These are phyloP conservation scores for Epinephelus cyanopodus DNA, from an alignment of 2,113 vertebrate species.

Conservation along the genomic window DNA sequence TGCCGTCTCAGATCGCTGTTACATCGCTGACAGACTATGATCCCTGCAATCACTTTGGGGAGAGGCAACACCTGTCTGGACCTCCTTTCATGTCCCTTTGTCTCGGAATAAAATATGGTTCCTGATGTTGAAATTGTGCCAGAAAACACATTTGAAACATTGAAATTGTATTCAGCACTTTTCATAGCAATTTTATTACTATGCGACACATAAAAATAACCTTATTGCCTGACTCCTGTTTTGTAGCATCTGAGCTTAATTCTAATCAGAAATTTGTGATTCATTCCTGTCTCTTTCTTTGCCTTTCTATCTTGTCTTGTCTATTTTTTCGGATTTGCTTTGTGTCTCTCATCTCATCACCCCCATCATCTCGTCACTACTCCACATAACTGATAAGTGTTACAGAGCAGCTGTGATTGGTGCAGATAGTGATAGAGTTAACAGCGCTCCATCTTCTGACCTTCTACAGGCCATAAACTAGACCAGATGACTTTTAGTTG, in stretches of 20 bases:
- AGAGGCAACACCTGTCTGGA: not conserved
- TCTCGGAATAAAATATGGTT: not conserved
- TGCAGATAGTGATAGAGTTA: slow-evolving; percentile 27
- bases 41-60: not conserved
- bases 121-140: not conserved
- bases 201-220: not conserved
- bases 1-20: slow-evolving; percentile 10
- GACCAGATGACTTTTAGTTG: slow-evolving; percentile 57
- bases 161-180: not conserved
- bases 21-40: slow-evolving; percentile 29
- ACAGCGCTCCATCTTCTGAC: slow-evolving; percentile 37
- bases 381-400: slow-evolving; percentile 22
- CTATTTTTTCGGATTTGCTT: not conserved
- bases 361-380: slow-evolving; percentile 26
- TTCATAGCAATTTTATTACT: not conserved
- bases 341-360: not conserved
- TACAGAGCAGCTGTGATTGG: slow-evolving; percentile 34
- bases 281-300: not conserved
- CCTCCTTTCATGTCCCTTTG: slow-evolving; percentile 4
- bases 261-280: slow-evolving; percentile 1
- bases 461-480: slow-evolving; percentile 41
- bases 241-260: slow-evolving; percentile 12
- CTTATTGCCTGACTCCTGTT: not conserved
- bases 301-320: not conserved
- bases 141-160: slow-evolving; percentile 21